Conservation (phyloP, 2,797 vertebrate genomes). For the Spheniscus humboldti region DNA sequence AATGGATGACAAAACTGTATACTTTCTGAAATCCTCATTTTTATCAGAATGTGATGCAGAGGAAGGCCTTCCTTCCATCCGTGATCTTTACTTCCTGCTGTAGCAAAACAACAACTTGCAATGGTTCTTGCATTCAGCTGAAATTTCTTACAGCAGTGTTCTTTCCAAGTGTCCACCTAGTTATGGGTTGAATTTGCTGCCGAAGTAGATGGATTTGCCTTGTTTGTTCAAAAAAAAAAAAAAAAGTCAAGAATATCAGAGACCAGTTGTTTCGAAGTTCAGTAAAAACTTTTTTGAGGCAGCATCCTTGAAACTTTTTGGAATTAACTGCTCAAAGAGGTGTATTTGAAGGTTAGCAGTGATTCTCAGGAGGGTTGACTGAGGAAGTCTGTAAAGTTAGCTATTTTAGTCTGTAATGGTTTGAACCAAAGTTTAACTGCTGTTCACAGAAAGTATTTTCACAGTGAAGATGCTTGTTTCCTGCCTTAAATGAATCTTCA, state of each 20-base stretch:
- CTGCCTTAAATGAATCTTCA: neutral
- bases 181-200: neutral
- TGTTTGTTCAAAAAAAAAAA: neutral
- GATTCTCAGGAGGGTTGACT: neutral
- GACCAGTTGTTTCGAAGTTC: neutral
- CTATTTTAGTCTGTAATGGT: neutral
- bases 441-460: neutral
- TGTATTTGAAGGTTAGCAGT: neutral
- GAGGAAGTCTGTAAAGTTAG: neutral
- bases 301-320: neutral
- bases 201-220: neutral
- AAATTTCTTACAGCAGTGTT: neutral
- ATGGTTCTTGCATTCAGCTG: neutral
- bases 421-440: neutral
- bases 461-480: neutral
- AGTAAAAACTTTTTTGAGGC: neutral
- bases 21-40: neutral
- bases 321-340: neutral
- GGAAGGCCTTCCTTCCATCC: neutral
- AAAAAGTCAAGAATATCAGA: neutral
- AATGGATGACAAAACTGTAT: neutral
- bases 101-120: neutral
- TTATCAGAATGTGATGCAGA: neutral
- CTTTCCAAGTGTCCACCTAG: neutral
- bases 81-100: neutral